phyloP scores from a whole-genome alignment of 2,888 invertebrate species.

The Eristalinus aeneus region DNA sequence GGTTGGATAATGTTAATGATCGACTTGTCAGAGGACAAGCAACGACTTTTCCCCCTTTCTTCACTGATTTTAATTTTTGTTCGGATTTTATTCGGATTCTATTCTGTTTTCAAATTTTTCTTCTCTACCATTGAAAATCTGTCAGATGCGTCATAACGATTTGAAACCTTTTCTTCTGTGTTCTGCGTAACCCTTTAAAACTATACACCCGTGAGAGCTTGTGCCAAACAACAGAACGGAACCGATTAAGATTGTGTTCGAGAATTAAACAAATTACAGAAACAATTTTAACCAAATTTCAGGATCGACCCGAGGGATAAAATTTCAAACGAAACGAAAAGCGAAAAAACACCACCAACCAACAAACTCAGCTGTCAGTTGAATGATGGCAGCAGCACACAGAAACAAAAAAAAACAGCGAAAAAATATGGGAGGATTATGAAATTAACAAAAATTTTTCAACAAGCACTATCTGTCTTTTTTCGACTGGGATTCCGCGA shows the following conservation, averaged over 20 bases:
- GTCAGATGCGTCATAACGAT: conserved; percentile 41
- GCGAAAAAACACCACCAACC: conserved; percentile 40
- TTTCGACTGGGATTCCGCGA: conserved; percentile 10
- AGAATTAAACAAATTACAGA: not conserved
- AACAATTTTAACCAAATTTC: conserved; percentile 20
- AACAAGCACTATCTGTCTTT: conserved; percentile 27
- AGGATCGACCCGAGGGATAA: conserved; percentile 34
- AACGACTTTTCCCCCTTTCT: conserved; percentile 15
- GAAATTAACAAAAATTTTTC: conserved; percentile 55
- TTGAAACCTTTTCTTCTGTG: not conserved
- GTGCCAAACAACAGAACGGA: not conserved
- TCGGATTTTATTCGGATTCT: conserved; percentile 20
- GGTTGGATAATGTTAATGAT: conserved; percentile 14
- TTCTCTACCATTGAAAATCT: conserved; percentile 30
- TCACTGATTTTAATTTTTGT: not conserved
- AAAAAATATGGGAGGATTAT: conserved; percentile 59
- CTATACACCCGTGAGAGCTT: not conserved
- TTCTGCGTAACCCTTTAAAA: not conserved
- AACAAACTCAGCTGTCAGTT: conserved; percentile 68
- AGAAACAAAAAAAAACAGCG: conserved; percentile 13
- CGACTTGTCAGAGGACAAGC: not conserved
- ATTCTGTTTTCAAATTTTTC: conserved; percentile 4
- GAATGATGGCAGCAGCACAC: conserved; percentile 21
- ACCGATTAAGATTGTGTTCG: not conserved
- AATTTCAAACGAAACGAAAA: conserved; percentile 27